These are phyloP conservation scores for Diabrotica virgifera DNA, from an alignment of 1,140 invertebrate species.

Conservation along the genomic window DNA sequence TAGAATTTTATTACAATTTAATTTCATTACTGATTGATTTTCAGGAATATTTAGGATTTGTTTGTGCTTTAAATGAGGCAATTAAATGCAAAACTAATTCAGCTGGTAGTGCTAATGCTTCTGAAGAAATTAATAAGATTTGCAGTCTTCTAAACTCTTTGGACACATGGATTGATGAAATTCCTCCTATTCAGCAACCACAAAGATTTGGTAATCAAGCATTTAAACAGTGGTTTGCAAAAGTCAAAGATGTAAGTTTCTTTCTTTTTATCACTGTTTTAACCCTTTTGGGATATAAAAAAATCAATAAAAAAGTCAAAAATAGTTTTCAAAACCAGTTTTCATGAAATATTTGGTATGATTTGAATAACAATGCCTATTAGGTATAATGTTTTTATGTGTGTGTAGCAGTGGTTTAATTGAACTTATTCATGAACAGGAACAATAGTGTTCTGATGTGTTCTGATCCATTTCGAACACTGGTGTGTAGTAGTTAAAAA, in stretches of 20 bases:
- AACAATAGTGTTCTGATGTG: too few species aligned
- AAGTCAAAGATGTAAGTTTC: conserved; percentile 69
- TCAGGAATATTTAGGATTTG: conserved; percentile 83
- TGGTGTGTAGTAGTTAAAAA: too few species aligned
- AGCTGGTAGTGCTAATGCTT: conserved; percentile 60
- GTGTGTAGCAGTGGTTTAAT: too few species aligned
- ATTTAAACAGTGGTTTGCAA: conserved; percentile 81
- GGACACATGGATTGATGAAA: conserved; percentile 75
- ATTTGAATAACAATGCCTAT: too few species aligned
- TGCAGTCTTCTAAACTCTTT: conserved; percentile 70
- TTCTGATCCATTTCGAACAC: too few species aligned
- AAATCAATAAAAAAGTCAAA: not conserved
- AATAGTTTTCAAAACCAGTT: too few species aligned
- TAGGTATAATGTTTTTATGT: too few species aligned
- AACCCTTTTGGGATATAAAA: not conserved
- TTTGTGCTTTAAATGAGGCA: conserved; percentile 80
- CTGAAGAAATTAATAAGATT: conserved; percentile 62
- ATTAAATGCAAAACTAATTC: conserved; percentile 71
- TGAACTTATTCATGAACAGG: too few species aligned
- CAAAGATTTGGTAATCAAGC: conserved; percentile 96
- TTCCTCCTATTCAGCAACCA: conserved; percentile 88
- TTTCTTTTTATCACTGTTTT: too few species aligned
- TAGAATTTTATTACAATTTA: conserved; percentile 16
- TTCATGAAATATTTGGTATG: too few species aligned
- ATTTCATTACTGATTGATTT: conserved; percentile 34